Base-by-base conservation (phyloP, 1,140 invertebrate genomes). In the Pemphigus obesinymphae region DNA sequence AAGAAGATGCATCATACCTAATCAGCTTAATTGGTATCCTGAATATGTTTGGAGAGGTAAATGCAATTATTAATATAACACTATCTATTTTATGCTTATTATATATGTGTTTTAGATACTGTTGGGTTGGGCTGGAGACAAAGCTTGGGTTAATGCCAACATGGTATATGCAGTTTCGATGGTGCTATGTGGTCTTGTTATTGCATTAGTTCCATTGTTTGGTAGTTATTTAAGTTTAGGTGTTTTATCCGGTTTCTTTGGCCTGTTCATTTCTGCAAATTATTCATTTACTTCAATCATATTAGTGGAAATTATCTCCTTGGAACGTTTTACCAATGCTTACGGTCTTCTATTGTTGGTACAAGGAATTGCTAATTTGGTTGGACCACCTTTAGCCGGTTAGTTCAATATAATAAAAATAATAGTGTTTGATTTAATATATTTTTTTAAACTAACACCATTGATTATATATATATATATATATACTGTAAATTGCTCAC, bases 221-320 rank as follows among this genome's bases (percentile, higher is more conserved):
- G 78, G 48, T 26, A 66, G 34, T 40, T 83, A 84, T 63, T 53
- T 82, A 55, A 83, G 53, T 76, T 61, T 83, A 10, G 82, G 75
- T 34, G 63, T 82, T 20, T 61, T 83, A 48, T 84, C 83, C 43
- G 89, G 90, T 0, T 87, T 93, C 17, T 97, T 96, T 86, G 95
- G 95, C 1, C 88, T 96, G 8, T 93, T 92, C 72, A 95, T 96
- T 84, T 93, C 94, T 15, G 95, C 94, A 82, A 94, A 91, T 70
- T 96, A 95, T 86, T 94, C 94, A 1, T 93, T 96, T 82, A 95
- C 94, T 0, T 94, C 95, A 0, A 93, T 94, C 84, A 95, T 97
- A 85, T 87, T 96, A 58, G 94, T 95, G 4, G 91, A 95, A 85
- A 84, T 95, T 61, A 92, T 94, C 34, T 92, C 93, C 1, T 86